Evolutionary conservation across 2,888 invertebrate genomes (phyloP).

Genomic region (Nycteola revayana): DNA sequence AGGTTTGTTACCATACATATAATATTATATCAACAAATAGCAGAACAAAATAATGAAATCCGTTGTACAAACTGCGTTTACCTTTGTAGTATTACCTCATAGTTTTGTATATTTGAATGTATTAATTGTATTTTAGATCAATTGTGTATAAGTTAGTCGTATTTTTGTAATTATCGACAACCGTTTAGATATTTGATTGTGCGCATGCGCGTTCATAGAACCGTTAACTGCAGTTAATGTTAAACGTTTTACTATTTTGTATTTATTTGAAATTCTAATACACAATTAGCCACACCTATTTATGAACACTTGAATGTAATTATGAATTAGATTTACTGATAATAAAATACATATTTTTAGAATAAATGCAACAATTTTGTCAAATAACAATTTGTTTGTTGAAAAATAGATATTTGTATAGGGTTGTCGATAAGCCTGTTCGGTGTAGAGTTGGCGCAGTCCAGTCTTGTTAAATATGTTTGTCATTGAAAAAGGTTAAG

Average conservation of each 20-base stretch:
- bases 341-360: no score
- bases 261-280: no score
- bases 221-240: no score
- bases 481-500: background rate
- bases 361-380: no score
- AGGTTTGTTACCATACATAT: conserved; percentile 30
- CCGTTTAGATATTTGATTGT: conserved; percentile 9
- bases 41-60: conserved; percentile 41
- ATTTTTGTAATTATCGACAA: conserved; percentile 34
- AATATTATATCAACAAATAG: conserved; percentile 20
- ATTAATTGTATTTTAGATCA: conserved; percentile 29
- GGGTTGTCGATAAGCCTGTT: conserved; percentile 33
- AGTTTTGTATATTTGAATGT: conserved; percentile 32
- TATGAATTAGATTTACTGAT: no score
- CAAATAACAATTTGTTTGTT: no score
- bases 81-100: conserved; percentile 48
- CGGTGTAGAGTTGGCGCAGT: conserved; percentile 20
- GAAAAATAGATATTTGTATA: conserved; percentile 3
- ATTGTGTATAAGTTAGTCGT: conserved; percentile 26
- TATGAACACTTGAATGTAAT: no score
- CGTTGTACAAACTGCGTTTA: conserved; percentile 58
- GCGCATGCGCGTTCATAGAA: no score
- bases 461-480: conserved; percentile 27
- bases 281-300: no score
- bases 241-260: no score